phyloP scores from a whole-genome alignment of 64 coral and sea anemone species.

The Montipora sp. region DNA sequence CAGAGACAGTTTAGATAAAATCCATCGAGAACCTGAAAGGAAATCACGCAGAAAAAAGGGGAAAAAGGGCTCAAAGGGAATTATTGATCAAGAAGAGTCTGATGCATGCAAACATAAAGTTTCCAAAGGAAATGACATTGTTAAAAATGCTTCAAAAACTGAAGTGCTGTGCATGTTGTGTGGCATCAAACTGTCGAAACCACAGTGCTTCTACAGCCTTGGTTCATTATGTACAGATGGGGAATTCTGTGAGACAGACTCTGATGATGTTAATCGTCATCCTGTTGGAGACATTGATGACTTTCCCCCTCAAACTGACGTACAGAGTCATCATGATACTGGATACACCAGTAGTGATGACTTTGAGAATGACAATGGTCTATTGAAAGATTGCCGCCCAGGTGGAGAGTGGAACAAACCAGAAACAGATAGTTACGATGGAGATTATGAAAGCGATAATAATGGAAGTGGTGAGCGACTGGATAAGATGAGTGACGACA shows the following conservation, averaged over 20 bases:
- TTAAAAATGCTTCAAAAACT: conserved; percentile 26
- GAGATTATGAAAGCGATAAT: conserved; percentile 67
- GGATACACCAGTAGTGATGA: conserved; percentile 67
- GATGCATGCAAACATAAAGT: background rate
- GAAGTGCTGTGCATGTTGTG: background rate
- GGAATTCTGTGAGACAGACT: conserved; percentile 54
- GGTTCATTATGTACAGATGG: conserved; percentile 64
- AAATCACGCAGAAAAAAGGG: background rate
- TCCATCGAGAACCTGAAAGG: background rate
- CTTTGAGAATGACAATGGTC: background rate
- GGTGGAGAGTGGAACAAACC: background rate
- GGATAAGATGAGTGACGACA: conserved; percentile 40
- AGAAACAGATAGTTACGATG: conserved; percentile 70
- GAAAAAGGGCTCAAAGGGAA: background rate
- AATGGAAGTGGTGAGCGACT: background rate
- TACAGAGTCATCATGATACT: conserved; percentile 56
- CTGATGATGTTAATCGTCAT: conserved; percentile 33
- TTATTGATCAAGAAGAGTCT: background rate
- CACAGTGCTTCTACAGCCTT: conserved; percentile 59
- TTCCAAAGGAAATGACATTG: background rate
- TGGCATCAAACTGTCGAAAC: conserved; percentile 31
- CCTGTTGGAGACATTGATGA: conserved; percentile 25
- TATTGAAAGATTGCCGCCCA: background rate
- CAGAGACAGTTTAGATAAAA: conserved; percentile 4
- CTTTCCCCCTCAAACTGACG: conserved; percentile 1